phyloP scores from a whole-genome alignment of 2,888 invertebrate species.

The Epistrophe grossulariae region DNA sequence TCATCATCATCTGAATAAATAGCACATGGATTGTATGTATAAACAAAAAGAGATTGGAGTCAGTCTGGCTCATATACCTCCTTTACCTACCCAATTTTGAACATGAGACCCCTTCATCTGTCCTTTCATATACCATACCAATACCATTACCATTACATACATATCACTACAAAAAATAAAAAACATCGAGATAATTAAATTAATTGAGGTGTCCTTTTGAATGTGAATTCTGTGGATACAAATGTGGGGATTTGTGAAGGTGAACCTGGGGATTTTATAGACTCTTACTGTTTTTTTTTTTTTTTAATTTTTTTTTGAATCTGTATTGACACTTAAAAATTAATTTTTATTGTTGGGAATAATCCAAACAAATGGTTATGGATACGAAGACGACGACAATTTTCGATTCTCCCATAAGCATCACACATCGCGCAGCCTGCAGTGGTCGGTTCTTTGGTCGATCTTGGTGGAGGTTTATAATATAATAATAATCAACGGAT shows the following conservation, averaged over 20 bases:
- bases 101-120: constrained; percentile 10
- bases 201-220: constrained; percentile 71
- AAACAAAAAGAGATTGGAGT: constrained; percentile 29
- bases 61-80: constrained; percentile 25
- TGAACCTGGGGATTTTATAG: background rate
- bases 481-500: constrained; percentile 14
- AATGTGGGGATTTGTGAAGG: constrained; percentile 33
- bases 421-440: constrained; percentile 2
- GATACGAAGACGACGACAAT: constrained; percentile 31
- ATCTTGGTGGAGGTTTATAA: constrained; percentile 2
- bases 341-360: constrained; percentile 72
- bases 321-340: constrained; percentile 73
- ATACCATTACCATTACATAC: background rate
- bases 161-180: background rate
- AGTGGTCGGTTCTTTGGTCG: constrained; percentile 1
- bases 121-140: background rate
- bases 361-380: constrained; percentile 74
- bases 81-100: background rate
- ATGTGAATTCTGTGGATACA: constrained; percentile 20
- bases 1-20: constrained; percentile 33
- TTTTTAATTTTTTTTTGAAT: constrained; percentile 23
- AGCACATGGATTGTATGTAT: background rate
- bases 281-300: background rate
- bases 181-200: constrained; percentile 71
- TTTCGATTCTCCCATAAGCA: constrained; percentile 4